Base-by-base conservation (phyloP, 2,113 vertebrate genomes). In the Larimichthys polyactis region DNA sequence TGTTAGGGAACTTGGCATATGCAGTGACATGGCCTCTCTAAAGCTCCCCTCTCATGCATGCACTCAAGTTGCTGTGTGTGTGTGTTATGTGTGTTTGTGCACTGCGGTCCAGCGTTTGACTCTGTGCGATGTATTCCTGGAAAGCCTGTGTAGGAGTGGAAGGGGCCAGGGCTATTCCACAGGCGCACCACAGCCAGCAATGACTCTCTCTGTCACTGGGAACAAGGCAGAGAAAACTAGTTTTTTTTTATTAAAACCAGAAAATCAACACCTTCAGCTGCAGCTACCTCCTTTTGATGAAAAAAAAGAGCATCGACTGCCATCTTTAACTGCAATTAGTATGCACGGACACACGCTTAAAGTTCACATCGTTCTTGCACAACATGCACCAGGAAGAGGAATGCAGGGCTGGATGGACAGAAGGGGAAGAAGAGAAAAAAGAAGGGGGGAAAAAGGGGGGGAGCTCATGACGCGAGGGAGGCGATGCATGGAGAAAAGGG, bases 111-210 rank as follows among this genome's bases (percentile, higher is more conserved):
- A 70, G 67, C 46, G 6, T 75, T 78, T 71, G 52, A 48, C 71
- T 79, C 57, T 64, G 52, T 80, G 71, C 76, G 59, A 22, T 72
- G 87, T 93, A 81, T 91, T 93, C 92, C 91, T 91, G 90, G 92
- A 93, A 93, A 93, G 87, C 81, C 65, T 82, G 59, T 81, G 84
- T 24, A 64, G 72, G 74, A 81, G 81, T 24, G 3, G 22, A 60
- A 8, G 81, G 60, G 81, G 71, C 60, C 66, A 55, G 68, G 62
- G 74, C 74, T 77, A 17, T 40, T 82, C 81, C 77, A 68, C 65
- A 70, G 78, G 17, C 20, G 2, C 84, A 65, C 55, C 11, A 0
- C 69, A 81, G 75, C 74, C 79, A 84, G 68, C 11, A 17, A 62
- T 29, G 54, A 79, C 51, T 11, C 62, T 83, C 74, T 14, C 65